Conservation (phyloP, 2,113 vertebrate species). For the Donacobius atricapilla region DNA sequence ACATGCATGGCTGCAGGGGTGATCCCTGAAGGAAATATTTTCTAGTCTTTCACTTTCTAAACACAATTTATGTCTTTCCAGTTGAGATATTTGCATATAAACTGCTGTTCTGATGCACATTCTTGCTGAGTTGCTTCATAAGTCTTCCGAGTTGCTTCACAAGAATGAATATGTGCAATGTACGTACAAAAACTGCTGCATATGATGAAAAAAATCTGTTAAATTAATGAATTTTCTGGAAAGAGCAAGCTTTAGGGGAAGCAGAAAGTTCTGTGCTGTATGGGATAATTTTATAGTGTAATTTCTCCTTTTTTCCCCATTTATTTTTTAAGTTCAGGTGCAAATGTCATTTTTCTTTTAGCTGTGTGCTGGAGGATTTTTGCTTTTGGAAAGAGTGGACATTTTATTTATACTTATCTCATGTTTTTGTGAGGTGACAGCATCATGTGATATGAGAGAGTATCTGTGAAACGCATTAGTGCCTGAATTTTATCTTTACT, state of each 20-base stretch:
- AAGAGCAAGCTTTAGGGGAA: not conserved
- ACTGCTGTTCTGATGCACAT: not conserved
- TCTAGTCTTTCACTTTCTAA: not conserved
- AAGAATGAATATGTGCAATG: not conserved
- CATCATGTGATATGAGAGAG: not conserved
- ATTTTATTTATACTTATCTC: not conserved
- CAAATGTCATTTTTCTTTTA: not conserved
- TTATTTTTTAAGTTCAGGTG: not conserved
- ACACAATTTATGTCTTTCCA: not conserved
- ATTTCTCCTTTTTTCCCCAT: rapidly evolving
- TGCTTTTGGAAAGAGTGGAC: not conserved
- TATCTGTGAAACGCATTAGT: not conserved
- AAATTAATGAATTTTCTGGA: not conserved
- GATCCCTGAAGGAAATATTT: not conserved
- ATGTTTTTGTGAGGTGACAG: not conserved
- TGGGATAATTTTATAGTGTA: not conserved
- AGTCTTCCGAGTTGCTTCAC: not conserved
- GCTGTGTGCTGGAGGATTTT: not conserved
- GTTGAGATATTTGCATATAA: conserved; percentile 1
- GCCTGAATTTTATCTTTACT: not conserved
- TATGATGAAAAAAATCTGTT: not conserved
- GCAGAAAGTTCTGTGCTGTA: not conserved
- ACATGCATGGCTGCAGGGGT: not conserved
- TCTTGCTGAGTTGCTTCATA: not conserved
- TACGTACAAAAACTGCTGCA: not conserved